Conservation (phyloP, 2,113 vertebrate species). For the Boulengeromyrus knoepffleri region DNA sequence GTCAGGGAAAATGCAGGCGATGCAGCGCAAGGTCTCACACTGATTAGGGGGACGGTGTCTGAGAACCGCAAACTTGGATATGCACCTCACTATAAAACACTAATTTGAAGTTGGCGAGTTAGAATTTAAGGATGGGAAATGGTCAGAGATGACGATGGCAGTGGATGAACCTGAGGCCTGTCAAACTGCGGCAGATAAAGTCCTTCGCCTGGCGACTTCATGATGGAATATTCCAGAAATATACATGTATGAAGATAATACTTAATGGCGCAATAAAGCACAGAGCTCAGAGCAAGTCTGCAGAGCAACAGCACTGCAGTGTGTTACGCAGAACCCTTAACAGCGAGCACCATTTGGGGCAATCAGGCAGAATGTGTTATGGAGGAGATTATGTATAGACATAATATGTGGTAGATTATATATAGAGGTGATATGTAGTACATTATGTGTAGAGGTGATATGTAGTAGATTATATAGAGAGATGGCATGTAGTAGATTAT, state of each 20-base stretch:
- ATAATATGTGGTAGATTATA: background rate
- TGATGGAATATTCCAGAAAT: background rate
- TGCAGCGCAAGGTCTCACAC: background rate
- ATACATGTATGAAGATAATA: background rate
- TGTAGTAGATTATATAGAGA: background rate
- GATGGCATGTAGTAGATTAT: too few species aligned
- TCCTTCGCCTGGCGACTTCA: background rate
- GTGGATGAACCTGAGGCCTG: background rate
- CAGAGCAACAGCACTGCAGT: background rate
- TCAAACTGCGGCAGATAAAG: background rate
- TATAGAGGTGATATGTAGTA: background rate
- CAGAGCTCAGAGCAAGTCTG: background rate
- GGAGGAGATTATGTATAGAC: background rate
- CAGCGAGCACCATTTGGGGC: background rate
- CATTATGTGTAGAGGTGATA: background rate
- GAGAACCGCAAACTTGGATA: background rate
- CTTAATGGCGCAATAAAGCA: background rate
- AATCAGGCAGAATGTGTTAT: background rate
- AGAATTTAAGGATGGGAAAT: background rate
- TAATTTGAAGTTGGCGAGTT: background rate
- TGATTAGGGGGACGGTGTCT: background rate
- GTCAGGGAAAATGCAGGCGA: background rate
- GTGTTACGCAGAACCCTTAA: background rate
- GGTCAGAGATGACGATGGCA: background rate
- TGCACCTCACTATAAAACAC: background rate